Evolutionary conservation across 2,797 vertebrate genomes (phyloP).

Genomic region (Prunella strophiata): DNA sequence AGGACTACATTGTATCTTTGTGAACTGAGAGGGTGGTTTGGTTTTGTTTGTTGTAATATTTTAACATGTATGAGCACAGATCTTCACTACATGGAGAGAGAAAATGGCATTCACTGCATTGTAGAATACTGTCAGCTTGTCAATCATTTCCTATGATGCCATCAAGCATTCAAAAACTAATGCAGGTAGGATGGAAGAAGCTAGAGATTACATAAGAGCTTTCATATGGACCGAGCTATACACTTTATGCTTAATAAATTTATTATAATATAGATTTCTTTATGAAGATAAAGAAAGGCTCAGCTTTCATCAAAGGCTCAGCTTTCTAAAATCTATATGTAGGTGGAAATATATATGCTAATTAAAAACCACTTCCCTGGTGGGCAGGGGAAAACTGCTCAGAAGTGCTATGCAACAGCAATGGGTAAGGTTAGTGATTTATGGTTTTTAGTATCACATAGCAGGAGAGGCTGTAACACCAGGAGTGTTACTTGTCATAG

Average conservation of each 20-base stretch:
- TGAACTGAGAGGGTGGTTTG: not conserved
- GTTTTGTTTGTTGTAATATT: slow-evolving; percentile 26
- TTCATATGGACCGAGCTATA: not conserved
- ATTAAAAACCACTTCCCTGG: not conserved
- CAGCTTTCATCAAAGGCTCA: slow-evolving; percentile 20
- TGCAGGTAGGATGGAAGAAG: slow-evolving; percentile 35
- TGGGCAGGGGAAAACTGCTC: not conserved
- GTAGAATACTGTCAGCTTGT: slow-evolving; percentile 46
- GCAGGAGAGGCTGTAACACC: not conserved
- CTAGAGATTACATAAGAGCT: slow-evolving; percentile 38
- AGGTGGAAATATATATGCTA: slow-evolving; percentile 6
- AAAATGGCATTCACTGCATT: not conserved
- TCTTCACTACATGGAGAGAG: not conserved
- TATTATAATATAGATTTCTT: slow-evolving; percentile 41
- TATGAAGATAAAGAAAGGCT: not conserved
- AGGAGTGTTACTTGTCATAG: not conserved
- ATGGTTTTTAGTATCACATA: not conserved
- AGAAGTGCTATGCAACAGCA: not conserved
- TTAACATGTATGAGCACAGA: slow-evolving; percentile 16
- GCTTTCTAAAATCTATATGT: slow-evolving; percentile 40
- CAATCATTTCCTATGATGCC: slow-evolving; percentile 46
- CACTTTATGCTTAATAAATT: not conserved
- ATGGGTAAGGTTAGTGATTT: not conserved
- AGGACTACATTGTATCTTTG: not conserved
- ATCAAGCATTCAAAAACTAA: slow-evolving; percentile 37